Evolutionary conservation across 2,113 vertebrate genomes (phyloP).

Genomic region (Larimichthys polyactis): DNA sequence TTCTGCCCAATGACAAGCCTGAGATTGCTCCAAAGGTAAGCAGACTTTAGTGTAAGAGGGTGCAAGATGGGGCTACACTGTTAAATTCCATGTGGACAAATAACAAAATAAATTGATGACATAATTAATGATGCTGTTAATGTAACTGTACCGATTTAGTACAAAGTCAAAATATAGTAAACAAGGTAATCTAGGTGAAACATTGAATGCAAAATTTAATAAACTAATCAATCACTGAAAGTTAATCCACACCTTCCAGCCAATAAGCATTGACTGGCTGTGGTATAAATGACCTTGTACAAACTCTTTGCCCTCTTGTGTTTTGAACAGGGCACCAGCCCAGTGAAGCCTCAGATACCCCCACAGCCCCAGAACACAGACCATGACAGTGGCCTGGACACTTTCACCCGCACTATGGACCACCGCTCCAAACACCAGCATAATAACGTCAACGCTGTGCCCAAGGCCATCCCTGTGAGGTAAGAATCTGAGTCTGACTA

Average conservation of each 20-base stretch:
- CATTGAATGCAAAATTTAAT: too few relatives aligned
- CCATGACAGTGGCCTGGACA: constrained; percentile 90
- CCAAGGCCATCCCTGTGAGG: constrained; percentile 98
- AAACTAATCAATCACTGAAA: background rate
- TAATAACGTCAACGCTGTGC: constrained; percentile 91
- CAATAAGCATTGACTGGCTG: background rate
- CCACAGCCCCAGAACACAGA: constrained; percentile 85
- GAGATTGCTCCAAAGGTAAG: constrained; percentile 85
- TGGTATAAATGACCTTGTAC: background rate
- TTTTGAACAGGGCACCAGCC: constrained; percentile 70
- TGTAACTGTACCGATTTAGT: background rate
- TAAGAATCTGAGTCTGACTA: constrained; percentile 64
- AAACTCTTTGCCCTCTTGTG: background rate
- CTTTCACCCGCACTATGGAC: constrained; percentile 89
- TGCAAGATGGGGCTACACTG: background rate
- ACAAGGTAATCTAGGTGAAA: background rate
- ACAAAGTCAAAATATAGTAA: background rate
- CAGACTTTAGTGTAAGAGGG: background rate
- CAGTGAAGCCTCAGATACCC: constrained; percentile 85
- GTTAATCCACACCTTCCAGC: background rate
- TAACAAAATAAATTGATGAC: background rate
- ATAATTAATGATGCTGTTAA: background rate
- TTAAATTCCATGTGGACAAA: background rate
- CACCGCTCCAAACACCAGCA: constrained; percentile 92
- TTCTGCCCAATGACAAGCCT: constrained; percentile 92